Evolutionary conservation across 2,888 invertebrate genomes (phyloP).

Genomic region (Didymodactylos carnosus): DNA sequence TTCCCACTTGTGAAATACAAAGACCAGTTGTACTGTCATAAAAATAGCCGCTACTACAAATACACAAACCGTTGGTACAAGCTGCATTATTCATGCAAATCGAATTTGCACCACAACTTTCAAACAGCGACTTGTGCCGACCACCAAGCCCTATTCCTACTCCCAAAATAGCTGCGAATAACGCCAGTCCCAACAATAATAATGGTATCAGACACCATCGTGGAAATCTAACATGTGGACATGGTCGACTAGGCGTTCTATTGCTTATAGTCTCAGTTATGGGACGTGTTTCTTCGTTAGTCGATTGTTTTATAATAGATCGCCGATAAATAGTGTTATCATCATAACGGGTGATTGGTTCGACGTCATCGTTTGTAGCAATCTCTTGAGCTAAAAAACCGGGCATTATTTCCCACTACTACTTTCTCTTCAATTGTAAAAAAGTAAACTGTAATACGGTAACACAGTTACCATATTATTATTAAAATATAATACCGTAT

Average conservation of each 20-base stretch:
- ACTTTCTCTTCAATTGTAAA: no score
- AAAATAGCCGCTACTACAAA: background rate
- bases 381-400: background rate
- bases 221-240: background rate
- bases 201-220: background rate
- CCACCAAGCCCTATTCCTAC: background rate
- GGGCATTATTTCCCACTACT: no score
- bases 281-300: background rate
- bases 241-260: background rate
- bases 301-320: background rate
- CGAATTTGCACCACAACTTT: background rate
- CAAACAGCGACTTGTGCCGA: background rate
- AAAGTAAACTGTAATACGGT: no score
- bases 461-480: no score
- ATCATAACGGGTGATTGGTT: no score
- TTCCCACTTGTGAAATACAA: background rate
- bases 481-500: no score
- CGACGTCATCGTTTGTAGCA: background rate
- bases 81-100: background rate
- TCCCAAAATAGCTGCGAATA: background rate
- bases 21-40: background rate
- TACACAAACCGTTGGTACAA: background rate
- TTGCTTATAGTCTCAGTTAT: background rate
- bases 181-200: background rate
- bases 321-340: background rate